Evolutionary conservation across 2,113 vertebrate genomes (phyloP), one percentile per base, ranked within the genome.

Genomic region (Tauraco erythrolophus): DNA sequence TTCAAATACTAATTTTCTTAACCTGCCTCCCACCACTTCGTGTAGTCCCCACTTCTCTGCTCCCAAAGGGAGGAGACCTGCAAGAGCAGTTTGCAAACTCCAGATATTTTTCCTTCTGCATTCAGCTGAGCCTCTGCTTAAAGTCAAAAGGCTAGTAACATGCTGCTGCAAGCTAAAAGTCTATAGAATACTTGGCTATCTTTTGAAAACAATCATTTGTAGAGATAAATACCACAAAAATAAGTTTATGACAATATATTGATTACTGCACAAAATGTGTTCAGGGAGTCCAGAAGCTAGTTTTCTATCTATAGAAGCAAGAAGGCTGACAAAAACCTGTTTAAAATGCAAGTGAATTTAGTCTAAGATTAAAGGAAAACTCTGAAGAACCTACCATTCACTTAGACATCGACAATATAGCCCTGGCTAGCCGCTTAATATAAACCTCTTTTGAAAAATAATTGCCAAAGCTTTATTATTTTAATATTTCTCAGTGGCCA

Each of bases 1-100:
- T 79, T 85, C 14, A 66, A 92, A 75, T 31, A 39, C 13, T 54
- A 8, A 18, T 46, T 69, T 84, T 68, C 19, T 58, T 71, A 39
- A 37, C 56, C 22, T 4, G 0, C 0, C 4, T 18, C 16, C 1
- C 2, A 3, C 2, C 1, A 1, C 1, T 19, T 88, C 11, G 0
- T 33, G 43, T 27, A 30, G 7, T 50, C 8, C 14, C 16, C 5
- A 9, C 0, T 58, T 21, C 5, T 8, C 0, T 1, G 1, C 1
- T 9, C 10, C 2, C 11, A 56, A 50, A 86, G 1, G 5, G 53
- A 82, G 16, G 7, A 71, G 9, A 45, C 3, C 21, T 46, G 19
- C 9, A 82, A 71, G 10, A 68, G 5, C 4, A 46, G 21, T 46
- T n/a, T 71, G 48, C 61, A 68, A 60, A 71, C 18, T 78, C 2